Evolutionary conservation across 2,888 invertebrate genomes (phyloP), one percentile per base, ranked within the genome.

Genomic region (Melanchra persicariae): DNA sequence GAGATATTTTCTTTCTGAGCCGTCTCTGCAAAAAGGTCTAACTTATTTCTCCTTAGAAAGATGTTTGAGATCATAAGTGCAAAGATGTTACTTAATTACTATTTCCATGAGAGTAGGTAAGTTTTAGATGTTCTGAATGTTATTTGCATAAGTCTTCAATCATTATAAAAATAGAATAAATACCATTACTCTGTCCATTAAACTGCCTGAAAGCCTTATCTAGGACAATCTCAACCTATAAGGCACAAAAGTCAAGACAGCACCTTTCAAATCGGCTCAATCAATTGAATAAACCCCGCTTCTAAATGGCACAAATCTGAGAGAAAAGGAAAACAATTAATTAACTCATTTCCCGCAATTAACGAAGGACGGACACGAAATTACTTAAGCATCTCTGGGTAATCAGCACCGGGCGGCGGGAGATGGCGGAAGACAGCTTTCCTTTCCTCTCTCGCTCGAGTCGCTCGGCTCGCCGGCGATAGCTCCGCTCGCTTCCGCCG

Each of bases 271-370:
- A 87, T 87, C 84, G 83, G 83, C 74, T 70, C 68, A 81, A 87
- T 82, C 85, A 85, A 84, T 85, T 85, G 86, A 87, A 87, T 89
- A 85, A 86, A 83, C 77, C 77, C 71, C 70, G 71, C 77, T 74
- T 82, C 86, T 86, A 86, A 88, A 88, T 81, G 85, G 88, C 85
- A 87, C 89, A 91, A 91, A 91, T 91, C 90, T 88, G 85, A 87
- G 89, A 89, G 88, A 90, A 92, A 93, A 94, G 93, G 93, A 93
- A 94, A 94, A 93, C 93, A 93, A 94, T 94, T 93, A 93, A 94
- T 94, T 92, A 91, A 91, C 89, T 91, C 88, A 93, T 94, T 95
- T 93, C 93, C 93, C 91, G 89, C 92, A 93, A 94, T 95, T 94
- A 95, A 89, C 91, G 89, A 89, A 90, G 91, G 91, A 90, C 93